Percentiles rank a stretch among this genome's conserved stretches.
These are phyloP conservation scores for Phylloscopus trochilus DNA, from an alignment of 2,113 vertebrate genomes.

Conservation along the genomic window DNA sequence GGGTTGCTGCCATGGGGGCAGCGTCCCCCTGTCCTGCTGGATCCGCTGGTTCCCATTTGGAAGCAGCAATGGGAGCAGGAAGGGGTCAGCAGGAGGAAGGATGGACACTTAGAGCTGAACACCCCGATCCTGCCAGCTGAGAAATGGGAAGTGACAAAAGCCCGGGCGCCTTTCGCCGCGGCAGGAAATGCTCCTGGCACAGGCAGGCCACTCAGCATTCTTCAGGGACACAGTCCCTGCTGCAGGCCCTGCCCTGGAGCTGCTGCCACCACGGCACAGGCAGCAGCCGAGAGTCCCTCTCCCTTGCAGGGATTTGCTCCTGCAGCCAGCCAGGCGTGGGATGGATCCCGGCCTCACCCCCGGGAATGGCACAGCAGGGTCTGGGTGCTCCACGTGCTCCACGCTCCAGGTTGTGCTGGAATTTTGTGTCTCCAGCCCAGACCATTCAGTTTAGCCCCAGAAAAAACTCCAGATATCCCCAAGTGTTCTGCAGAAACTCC, in stretches of 20 bases:
- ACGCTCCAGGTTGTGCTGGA: neutral
- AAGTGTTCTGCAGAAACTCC: neutral
- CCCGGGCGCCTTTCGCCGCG: neutral
- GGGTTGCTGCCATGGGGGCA: neutral
- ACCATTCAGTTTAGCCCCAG: neutral
- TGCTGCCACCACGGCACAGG: neutral
- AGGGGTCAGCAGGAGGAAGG: neutral
- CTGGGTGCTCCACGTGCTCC: neutral
- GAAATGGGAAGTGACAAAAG: slow-evolving; percentile 21
- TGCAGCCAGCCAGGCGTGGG: neutral
- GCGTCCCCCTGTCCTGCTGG: neutral
- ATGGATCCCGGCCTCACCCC: neutral
- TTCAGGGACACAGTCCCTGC: neutral
- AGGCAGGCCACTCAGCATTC: neutral
- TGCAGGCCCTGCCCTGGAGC: neutral
- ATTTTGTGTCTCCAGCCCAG: neutral
- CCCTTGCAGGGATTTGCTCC: neutral
- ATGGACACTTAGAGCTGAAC: neutral
- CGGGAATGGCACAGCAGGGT: neutral
- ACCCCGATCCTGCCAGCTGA: neutral
- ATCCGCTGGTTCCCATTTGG: neutral
- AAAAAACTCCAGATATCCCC: neutral
- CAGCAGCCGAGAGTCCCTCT: neutral
- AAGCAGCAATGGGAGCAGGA: accelerated
- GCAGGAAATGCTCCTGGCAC: neutral